Evolutionary conservation across 2,797 vertebrate genomes (phyloP), one percentile per base, ranked within the genome.

Genomic region (Arnoldichthys spilopterus): DNA sequence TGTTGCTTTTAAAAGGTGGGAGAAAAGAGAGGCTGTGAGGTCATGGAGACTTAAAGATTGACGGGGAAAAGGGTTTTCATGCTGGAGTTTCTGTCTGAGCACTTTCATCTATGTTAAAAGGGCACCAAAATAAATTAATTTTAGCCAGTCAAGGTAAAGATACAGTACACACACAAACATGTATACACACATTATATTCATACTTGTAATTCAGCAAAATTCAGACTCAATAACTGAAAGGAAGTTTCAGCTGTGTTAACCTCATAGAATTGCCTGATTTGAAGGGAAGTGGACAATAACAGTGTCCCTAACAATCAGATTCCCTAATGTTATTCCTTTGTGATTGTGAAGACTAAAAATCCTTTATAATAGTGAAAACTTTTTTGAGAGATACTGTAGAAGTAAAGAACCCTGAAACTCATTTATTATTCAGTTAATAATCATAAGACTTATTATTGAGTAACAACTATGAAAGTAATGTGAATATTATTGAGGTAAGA

Each of bases 31-130:
- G 22, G 20, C 45, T 45, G 58, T 73, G n/a, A 77, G 51, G 43
- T 62, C 54, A 77, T 68, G 26, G 18, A 79, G 51, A 68, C 59
- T 74, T 43, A 40, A 76, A 74, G 7, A 64, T 34, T 24, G 49
- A 26, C 3, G 8, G 9, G 61, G 12, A 59, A 67, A 49, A 20
- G 20, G 47, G n/a, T 20, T 22, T 51, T 56, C 22, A 66, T 30
- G 6, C 5, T 43, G 45, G 9, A 22, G 7, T 66, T 43, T 63
- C 26, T 28, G 16, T 63, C 28, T 64, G 32, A 15, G 4, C 22
- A 58, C 53, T 8, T 45, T 6, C 51, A 18, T 56, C 51, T 0
- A 24, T 22, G 26, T 22, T 53, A 20, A 37, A 22, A 74, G 34
- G 43, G 53, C 26, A 43, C 49, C 13, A 15, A 71, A 69, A 56